A percentile compares a stretch with the other conserved stretches of the same genome.
phyloP scores from a whole-genome alignment of 2,113 vertebrate genomes.

The Chaenogobius annularis region DNA sequence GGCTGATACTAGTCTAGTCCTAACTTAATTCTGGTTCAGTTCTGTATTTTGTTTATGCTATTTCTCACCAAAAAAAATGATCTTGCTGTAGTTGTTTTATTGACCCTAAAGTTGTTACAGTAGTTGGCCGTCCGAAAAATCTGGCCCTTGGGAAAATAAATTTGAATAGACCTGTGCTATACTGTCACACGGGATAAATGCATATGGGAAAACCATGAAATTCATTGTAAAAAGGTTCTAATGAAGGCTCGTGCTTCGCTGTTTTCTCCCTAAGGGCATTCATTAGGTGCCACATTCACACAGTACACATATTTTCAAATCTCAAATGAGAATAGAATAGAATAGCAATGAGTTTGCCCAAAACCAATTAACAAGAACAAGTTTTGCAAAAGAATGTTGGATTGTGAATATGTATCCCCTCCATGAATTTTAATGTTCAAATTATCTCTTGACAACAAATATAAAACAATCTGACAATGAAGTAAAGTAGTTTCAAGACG shows the following conservation, averaged over 20 bases:
- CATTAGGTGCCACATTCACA: constrained; percentile 6
- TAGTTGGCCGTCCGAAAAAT: too few relatives aligned
- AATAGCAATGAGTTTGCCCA: not conserved
- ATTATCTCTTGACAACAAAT: not conserved
- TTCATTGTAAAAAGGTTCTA: not conserved
- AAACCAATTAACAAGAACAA: not conserved
- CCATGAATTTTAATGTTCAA: not conserved
- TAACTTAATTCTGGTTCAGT: too few relatives aligned
- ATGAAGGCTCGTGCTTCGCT: not conserved
- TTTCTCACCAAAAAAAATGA: too few relatives aligned
- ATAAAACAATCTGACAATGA: not conserved
- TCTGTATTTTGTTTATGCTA: too few relatives aligned
- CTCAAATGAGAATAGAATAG: constrained; percentile 4
- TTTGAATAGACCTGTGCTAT: too few relatives aligned
- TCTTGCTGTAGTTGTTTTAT: too few relatives aligned
- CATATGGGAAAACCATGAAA: not conserved
- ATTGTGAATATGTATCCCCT: not conserved
- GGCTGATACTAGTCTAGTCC: too few relatives aligned
- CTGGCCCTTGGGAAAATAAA: too few relatives aligned
- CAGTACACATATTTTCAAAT: not conserved
- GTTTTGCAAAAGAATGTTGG: not conserved
- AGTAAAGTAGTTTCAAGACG: not conserved
- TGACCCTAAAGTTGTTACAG: too few relatives aligned
- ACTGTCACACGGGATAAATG: too few relatives aligned
- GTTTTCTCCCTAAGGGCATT: not conserved